Evolutionary conservation across 2,888 invertebrate genomes (phyloP).

Genomic region (Eledone cirrhosa): DNA sequence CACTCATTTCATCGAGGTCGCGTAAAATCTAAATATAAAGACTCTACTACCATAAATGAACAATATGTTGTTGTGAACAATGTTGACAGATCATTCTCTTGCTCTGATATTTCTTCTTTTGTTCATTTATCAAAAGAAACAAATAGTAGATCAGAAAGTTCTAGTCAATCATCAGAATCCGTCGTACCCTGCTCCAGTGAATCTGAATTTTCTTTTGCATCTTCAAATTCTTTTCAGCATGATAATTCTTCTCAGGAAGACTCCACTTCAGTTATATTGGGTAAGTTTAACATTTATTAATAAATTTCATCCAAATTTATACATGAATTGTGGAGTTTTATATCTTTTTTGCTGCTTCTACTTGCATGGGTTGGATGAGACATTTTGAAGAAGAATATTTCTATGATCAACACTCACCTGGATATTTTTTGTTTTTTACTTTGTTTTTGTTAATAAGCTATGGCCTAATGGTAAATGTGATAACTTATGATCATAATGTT

Average conservation of each 20-base stretch:
- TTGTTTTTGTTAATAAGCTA: no score
- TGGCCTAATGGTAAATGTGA: no score
- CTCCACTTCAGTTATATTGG: background rate
- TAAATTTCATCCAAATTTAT: background rate
- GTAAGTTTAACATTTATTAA: background rate
- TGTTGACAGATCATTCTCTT: slow-evolving; percentile 9
- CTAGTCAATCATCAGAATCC: no score
- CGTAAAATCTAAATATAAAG: background rate
- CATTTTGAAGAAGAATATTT: no score
- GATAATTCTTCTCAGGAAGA: background rate
- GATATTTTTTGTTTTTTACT: no score
- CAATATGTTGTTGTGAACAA: background rate
- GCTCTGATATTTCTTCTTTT: slow-evolving; percentile 15
- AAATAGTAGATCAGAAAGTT: no score
- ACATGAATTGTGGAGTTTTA: no score
- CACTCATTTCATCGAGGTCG: background rate
- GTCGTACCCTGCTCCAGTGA: slow-evolving; percentile 2
- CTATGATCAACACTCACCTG: no score
- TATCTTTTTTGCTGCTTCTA: no score
- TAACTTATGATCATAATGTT: no score
- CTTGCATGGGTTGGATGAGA: no score
- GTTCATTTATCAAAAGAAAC: background rate
- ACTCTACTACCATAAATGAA: background rate
- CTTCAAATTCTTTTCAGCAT: slow-evolving; percentile 16
- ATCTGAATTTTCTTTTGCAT: slow-evolving; percentile 7